Evolutionary conservation across 2,888 invertebrate genomes (phyloP).

Genomic region (Drosophila conformis): DNA sequence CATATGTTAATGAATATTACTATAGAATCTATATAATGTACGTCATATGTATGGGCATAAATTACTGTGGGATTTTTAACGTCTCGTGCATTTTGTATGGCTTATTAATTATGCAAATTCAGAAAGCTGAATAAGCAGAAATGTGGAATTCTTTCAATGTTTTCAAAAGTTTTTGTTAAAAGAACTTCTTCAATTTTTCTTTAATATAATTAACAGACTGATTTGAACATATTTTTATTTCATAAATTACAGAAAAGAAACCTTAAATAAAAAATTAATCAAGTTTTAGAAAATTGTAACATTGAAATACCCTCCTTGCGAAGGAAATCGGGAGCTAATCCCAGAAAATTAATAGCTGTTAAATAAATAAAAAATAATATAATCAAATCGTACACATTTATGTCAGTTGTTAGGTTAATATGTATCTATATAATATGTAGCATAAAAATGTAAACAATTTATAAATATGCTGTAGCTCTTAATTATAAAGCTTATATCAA

Average conservation of each 20-base stretch:
- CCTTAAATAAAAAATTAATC: neutral
- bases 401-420: neutral
- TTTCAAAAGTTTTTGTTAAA: neutral
- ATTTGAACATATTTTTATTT: neutral
- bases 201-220: neutral
- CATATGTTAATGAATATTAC: neutral
- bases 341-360: fast-evolving
- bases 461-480: conserved; percentile 3
- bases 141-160: neutral
- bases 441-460: neutral
- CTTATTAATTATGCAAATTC: conserved; percentile 11
- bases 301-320: neutral
- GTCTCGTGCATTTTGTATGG: neutral
- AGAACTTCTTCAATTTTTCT: neutral
- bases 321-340: neutral
- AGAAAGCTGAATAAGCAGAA: neutral
- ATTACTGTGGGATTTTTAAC: neutral
- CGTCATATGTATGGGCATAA: neutral
- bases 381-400: neutral
- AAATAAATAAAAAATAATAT: neutral
- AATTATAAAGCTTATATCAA: neutral
- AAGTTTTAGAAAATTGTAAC: neutral
- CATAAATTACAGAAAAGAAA: neutral
- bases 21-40: neutral
- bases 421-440: too few relatives aligned